Percentiles rank a stretch among this genome's conserved stretches.
Conservation (phyloP, 2,113 vertebrate genomes). For the Limnothrissa miodon region DNA sequence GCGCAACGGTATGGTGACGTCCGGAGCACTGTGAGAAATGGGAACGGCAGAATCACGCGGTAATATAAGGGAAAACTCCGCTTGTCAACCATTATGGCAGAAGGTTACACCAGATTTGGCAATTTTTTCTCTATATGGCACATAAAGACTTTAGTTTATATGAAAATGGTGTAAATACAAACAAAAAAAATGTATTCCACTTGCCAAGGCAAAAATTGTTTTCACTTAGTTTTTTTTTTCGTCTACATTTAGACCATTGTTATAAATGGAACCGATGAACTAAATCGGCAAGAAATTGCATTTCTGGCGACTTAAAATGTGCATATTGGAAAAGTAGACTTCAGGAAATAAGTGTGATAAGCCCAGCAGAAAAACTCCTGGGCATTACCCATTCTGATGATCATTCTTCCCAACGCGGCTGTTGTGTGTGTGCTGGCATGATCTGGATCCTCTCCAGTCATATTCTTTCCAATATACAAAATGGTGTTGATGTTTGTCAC, state of each 20-base stretch:
- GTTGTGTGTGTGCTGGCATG: not conserved
- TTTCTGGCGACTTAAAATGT: not conserved
- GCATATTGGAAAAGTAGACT: not conserved
- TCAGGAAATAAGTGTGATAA: not conserved
- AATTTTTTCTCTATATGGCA: not conserved
- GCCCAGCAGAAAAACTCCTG: not conserved
- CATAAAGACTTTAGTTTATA: not conserved
- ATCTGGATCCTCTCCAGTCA: constrained; percentile 41
- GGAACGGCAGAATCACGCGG: constrained; percentile 12
- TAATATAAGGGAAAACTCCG: not conserved
- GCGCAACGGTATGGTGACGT: not conserved
- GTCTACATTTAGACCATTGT: too few species aligned
- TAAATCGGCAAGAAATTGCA: not conserved
- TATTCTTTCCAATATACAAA: constrained; percentile 44
- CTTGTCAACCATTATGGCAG: not conserved
- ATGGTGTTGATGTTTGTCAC: constrained; percentile 53
- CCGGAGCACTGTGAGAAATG: not conserved
- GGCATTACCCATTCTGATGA: constrained; percentile 42
- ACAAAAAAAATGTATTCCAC: not conserved
- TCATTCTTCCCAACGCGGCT: constrained; percentile 22
- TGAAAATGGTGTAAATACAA: not conserved
- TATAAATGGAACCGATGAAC: not conserved
- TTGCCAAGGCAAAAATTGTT: too few species aligned
- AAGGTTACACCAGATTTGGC: not conserved
- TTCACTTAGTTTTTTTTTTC: too few species aligned